phyloP scores from a whole-genome alignment of 1,140 invertebrate species.

The Oncopeltus fasciatus region DNA sequence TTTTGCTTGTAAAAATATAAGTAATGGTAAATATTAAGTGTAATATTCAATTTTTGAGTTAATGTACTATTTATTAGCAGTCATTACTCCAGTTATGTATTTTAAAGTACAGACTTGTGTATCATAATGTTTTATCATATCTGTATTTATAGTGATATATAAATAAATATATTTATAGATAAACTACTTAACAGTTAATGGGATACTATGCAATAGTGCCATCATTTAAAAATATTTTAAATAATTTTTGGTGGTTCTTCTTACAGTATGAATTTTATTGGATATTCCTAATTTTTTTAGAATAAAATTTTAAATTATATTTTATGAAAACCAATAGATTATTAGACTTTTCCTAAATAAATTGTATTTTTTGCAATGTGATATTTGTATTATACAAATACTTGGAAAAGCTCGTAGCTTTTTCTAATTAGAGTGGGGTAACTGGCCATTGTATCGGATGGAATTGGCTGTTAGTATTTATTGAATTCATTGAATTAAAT shows the following conservation, averaged over 20 bases:
- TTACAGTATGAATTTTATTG: constrained; percentile 4
- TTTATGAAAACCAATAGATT: constrained; percentile 17
- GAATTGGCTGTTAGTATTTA: not conserved
- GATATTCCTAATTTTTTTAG: constrained; percentile 1
- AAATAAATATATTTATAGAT: not conserved
- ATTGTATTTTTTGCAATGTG: constrained; percentile 18
- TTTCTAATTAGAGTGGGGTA: constrained; percentile 11
- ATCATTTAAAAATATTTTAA: constrained; percentile 4
- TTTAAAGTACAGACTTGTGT: constrained; percentile 2
- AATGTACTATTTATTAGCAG: not conserved
- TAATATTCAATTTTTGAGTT: constrained; percentile 1
- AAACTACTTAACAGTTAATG: not conserved
- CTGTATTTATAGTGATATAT: constrained; percentile 5
- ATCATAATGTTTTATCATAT: constrained; percentile 8
- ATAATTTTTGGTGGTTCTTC: constrained; percentile 6
- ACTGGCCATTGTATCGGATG: constrained; percentile 3
- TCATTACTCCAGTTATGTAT: constrained; percentile 1
- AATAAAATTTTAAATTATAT: constrained; percentile 14
- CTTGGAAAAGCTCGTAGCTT: constrained; percentile 12
- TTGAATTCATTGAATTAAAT: not conserved
- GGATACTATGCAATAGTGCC: not conserved
- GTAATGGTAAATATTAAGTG: not conserved
- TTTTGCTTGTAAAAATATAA: constrained; percentile 9
- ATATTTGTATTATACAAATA: constrained; percentile 18
- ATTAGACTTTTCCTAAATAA: constrained; percentile 7